Percentiles rank a stretch among this genome's conserved stretches.
These are phyloP conservation scores for Petrophora chlorosata DNA, from an alignment of 2,888 invertebrate genomes.

Conservation along the genomic window DNA sequence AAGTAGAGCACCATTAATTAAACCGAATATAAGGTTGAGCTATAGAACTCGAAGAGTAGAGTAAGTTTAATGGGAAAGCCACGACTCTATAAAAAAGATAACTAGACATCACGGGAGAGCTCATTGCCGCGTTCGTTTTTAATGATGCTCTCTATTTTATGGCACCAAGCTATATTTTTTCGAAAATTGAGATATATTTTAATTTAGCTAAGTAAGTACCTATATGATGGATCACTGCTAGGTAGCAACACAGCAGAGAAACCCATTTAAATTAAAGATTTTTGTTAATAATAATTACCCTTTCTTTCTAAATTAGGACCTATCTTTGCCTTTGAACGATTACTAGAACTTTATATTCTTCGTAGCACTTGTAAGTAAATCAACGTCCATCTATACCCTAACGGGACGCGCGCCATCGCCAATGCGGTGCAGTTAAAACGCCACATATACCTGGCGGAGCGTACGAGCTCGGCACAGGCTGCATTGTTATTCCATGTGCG, in stretches of 20 bases:
- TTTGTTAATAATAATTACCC: too few species aligned
- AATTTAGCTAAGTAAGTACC: too few species aligned
- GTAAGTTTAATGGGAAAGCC: background rate
- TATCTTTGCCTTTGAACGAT: too few species aligned
- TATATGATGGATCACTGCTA: too few species aligned
- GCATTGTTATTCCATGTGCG: constrained; percentile 36
- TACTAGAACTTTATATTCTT: too few species aligned
- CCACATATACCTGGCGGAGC: constrained; percentile 14
- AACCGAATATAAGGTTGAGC: background rate
- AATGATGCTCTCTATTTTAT: constrained; percentile 5
- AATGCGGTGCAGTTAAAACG: constrained; percentile 13
- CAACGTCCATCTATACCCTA: constrained; percentile 1
- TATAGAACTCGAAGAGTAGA: background rate
- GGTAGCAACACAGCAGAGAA: too few species aligned
- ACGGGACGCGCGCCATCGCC: constrained; percentile 5
- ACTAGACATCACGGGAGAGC: background rate
- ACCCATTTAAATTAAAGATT: too few species aligned
- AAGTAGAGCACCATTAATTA: background rate
- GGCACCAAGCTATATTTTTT: too few species aligned
- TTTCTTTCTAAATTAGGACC: too few species aligned
- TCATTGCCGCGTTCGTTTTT: constrained; percentile 13
- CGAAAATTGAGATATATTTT: too few species aligned
- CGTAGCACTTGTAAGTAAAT: too few species aligned
- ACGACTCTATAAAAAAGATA: constrained; percentile 7
- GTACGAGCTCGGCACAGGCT: background rate